Conservation (phyloP, 64 coral and sea anemone genomes). For the Orbicella faveolata region DNA sequence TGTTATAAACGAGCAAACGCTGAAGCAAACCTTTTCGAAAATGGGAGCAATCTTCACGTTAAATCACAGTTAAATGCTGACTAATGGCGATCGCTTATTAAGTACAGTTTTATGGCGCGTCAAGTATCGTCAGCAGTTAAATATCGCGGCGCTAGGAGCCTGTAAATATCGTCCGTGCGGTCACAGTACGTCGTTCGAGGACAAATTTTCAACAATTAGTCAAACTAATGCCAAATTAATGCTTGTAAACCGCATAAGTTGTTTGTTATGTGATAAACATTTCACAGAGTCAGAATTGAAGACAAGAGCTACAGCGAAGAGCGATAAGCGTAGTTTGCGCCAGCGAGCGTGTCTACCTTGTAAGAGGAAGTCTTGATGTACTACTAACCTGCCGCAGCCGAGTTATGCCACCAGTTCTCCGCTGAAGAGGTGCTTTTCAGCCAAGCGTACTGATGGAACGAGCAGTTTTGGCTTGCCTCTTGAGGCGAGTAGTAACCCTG, state of each 20-base stretch:
- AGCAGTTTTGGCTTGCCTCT: conserved; percentile 90
- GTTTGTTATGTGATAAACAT: conserved; percentile 43
- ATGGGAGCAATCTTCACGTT: conserved; percentile 7
- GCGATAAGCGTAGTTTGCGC: background rate
- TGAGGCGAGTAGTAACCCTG: conserved; percentile 74
- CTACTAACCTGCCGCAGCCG: conserved; percentile 77
- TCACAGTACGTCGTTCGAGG: conserved; percentile 64
- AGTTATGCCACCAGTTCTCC: conserved; percentile 95
- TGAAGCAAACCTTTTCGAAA: background rate
- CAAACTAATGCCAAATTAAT: conserved; percentile 67
- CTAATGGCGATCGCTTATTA: conserved; percentile 84
- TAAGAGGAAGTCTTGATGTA: conserved; percentile 10
- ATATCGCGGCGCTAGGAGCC: conserved; percentile 60
- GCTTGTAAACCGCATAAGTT: conserved; percentile 68
- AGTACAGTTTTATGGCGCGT: conserved; percentile 84
- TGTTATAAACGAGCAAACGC: background rate
- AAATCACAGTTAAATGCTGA: conserved; percentile 78
- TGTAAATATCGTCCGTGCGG: conserved; percentile 52
- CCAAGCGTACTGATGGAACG: conserved; percentile 98
- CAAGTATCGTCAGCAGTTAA: conserved; percentile 65
- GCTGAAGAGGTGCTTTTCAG: conserved; percentile 88
- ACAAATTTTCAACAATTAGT: conserved; percentile 77
- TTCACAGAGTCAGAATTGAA: conserved; percentile 44
- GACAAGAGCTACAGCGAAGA: background rate
- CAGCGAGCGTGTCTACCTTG: background rate